These are phyloP conservation scores for Agapetus fuscipes DNA, from an alignment of 2,888 invertebrate genomes.

Conservation along the genomic window DNA sequence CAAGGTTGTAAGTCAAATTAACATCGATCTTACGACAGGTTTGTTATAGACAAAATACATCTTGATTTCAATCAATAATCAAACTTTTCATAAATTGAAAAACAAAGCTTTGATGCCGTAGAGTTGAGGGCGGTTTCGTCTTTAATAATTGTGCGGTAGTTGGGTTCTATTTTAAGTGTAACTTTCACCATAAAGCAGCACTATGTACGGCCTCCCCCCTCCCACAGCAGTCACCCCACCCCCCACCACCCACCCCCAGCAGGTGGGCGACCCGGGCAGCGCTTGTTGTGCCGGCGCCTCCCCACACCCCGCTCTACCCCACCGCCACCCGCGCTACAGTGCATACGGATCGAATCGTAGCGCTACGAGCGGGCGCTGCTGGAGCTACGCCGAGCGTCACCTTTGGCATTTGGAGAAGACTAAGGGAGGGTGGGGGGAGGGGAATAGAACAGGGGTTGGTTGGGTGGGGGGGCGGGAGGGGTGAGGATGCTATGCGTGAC, in stretches of 20 bases:
- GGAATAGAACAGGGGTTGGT: no score
- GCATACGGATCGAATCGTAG: conserved; percentile 3
- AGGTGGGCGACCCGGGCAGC: conserved; percentile 17
- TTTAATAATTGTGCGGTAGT: no score
- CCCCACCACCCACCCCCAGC: conserved; percentile 23
- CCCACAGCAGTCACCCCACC: conserved; percentile 20
- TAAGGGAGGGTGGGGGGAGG: conserved; percentile 6
- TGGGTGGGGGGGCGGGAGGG: no score
- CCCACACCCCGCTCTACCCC: conserved; percentile 4
- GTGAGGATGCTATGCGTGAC: no score
- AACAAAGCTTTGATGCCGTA: no score
- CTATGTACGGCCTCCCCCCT: conserved; percentile 13
- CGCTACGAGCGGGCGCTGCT: conserved; percentile 1
- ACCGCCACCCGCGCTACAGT: neutral
- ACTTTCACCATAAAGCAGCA: conserved; percentile 12
- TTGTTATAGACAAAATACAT: no score
- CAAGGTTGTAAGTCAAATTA: no score
- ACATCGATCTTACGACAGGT: no score
- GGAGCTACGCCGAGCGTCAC: conserved; percentile 1
- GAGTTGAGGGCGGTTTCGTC: no score
- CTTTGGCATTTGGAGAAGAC: conserved; percentile 5
- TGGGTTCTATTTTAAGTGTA: conserved; percentile 16
- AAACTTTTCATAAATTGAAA: no score
- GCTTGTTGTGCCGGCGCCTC: conserved; percentile 22
- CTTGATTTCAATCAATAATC: no score